Evolutionary conservation across 2,797 vertebrate species (phyloP), one percentile per base, ranked within the genome.

Genomic region (Thripadectes ignobilis): DNA sequence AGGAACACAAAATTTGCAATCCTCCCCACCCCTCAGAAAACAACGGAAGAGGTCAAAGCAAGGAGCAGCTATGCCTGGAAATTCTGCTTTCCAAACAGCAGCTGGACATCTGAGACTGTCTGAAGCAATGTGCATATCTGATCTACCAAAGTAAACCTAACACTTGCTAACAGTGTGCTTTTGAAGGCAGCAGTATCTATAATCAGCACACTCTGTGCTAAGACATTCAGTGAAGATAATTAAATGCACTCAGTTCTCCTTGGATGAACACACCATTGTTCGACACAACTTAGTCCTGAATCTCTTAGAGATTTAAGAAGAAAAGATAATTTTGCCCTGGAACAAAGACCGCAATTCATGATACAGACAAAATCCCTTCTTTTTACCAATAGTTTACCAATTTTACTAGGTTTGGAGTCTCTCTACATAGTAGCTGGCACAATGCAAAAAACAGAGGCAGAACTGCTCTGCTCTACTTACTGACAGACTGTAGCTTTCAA

Each of bases 191-290:
- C 59, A 74, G 91, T 93, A 84, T 92, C 82, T 95, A 69, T 88
- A 89, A 78, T 84, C 87, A 68, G 89, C 79, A 93, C 81, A 76
- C 43, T 72, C 73, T 88, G 78, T 68, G 52, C 82, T 46, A 71
- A 92, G 51, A 90, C 51, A 94, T 80, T 67, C 78, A 96, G 38
- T 32, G 77, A 93, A 85, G 74, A 87, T 83, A 76, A 95, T 81
- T 87, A 91, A 92, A 93, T 39, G 43, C 74, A 76, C 75, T 87
- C 73, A 76, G 79, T 39, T 94, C 84, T 92, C 69, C 83, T 74
- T 68, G 55, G 71, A 96, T 77, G 27, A 94, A 30, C 71, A 76
- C 3, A 4, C 46, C 55, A 48, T 92, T 96, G 72, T 77, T 90
- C 0, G 0, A 85, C 62, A 91, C 0, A 2, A 67, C 43, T 68